Evolutionary conservation across 2,797 vertebrate species (phyloP), one percentile per base, ranked within the genome.

Genomic region (Oreortyx pictus): DNA sequence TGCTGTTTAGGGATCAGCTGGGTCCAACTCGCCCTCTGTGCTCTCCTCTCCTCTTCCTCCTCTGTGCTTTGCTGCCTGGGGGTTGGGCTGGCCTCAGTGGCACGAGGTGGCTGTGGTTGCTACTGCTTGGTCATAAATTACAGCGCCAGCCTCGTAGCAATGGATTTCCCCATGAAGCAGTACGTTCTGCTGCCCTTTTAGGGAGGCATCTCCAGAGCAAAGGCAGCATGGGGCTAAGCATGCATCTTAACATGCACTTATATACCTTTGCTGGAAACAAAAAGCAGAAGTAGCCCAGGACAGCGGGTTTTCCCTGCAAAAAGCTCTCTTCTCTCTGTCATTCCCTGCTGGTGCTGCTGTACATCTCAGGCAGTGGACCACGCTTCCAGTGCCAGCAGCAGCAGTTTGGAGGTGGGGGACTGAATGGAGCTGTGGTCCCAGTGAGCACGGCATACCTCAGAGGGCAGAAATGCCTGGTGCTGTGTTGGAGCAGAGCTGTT

Each of bases 111-210:
- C 73, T 0, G 6, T 73, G 86, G 49, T 72, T 90, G 84, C 88
- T 86, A 27, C 76, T 81, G 90, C 88, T 87, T 91, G 88, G 76
- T 78, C 49, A 43, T 76, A 50, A 92, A 24, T 37, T 75, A 60
- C 70, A 65, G 67, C 11, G n/a, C n/a, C 65, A 92, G 62, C 71
- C 66, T 52, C 62, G 8, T 7, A 50, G 68, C 41, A 88, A 84
- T 77, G 77, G 66, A 41, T 88, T 78, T 92, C 71, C 84, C 70
- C 85, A 33, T 0, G 0, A 74, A 94, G 68, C 78, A 85, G 75
- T 57, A 14, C 0, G 4, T 68, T 82, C 78, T 88, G 49, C 44
- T 29, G 83, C 57, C 27, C 81, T 72, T 74, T 0, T 2, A 57
- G 84, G 76, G 49, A 31, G 9, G 10, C 47, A 17, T 64, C 66